These are phyloP conservation scores for Sinocyclocheilus maitianheensis DNA, from an alignment of 2,113 vertebrate species.

Conservation along the genomic window DNA sequence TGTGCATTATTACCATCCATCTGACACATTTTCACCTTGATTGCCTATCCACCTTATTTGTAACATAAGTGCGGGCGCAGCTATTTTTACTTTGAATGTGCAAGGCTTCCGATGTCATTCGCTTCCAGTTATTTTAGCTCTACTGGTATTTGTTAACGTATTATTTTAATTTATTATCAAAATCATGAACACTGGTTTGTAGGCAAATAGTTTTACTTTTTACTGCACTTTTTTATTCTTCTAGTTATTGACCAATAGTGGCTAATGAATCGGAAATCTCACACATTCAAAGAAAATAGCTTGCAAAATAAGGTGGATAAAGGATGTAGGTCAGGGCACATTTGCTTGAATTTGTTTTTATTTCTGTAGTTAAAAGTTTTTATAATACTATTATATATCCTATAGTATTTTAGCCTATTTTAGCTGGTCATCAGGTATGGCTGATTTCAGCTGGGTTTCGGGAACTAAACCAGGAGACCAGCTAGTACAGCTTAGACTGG, in stretches of 20 bases:
- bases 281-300: neutral
- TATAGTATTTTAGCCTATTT: neutral
- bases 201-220: too few relatives aligned
- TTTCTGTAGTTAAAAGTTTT: neutral
- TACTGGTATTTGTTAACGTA: neutral
- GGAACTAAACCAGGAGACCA: neutral
- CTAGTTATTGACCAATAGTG: too few relatives aligned
- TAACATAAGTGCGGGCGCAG: neutral
- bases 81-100: neutral
- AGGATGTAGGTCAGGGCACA: neutral
- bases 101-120: neutral
- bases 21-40: neutral
- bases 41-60: slow-evolving; percentile 5
- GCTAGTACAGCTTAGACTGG: neutral
- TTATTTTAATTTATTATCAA: too few relatives aligned
- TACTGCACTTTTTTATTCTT: too few relatives aligned
- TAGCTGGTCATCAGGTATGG: neutral
- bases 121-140: neutral
- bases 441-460: neutral
- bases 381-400: neutral
- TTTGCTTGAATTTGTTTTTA: neutral
- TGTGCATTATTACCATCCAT: too few relatives aligned
- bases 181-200: too few relatives aligned
- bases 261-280: too few relatives aligned
- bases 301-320: slow-evolving; percentile 6